Evolutionary conservation across 2,113 vertebrate genomes (phyloP), one percentile per base, ranked within the genome.

Genomic region (Corythornis madagascariensis): DNA sequence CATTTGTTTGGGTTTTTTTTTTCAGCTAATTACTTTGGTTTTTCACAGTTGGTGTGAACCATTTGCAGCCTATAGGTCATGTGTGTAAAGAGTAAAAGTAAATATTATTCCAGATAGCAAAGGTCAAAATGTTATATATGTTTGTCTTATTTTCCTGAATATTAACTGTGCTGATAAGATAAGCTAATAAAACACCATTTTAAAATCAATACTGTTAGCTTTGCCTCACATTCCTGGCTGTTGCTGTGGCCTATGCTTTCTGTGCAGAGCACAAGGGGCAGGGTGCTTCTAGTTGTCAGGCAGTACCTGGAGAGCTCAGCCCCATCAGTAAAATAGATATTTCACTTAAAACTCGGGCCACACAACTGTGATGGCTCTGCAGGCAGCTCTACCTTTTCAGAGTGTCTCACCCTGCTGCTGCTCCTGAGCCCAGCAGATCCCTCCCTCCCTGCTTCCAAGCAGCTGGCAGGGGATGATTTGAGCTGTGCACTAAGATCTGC

Each of bases 81-180:
- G 55, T 92, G 92, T 95, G 60, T 83, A 87, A 94, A 93, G 80
- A 92, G 92, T 38, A 72, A 86, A 95, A 90, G 92, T 90, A 93
- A 97, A 94, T 95, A 95, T 86, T 76, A 75, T 92, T 89, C 92
- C 77, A 93, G 96, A 97, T 95, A 95, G 83, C 65, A 86, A 83
- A 94, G 95, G 96, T 95, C 95, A 90, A 84, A 94, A 70, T 88
- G 88, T 85, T 92, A 61, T 43, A 75, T 90, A 42, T 63, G 63
- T 93, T 97, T 88, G 86, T 83, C 83, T 95, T 92, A 67, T 79
- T 92, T 95, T 92, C 83, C 94, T 96, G 72, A 93, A 94, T 96
- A 96, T 95, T 96, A 95, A 95, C 95, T 74, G 60, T 25, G 66
- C 80, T 43, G 94, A 96, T 95, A 96, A 97, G 95, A 93, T 97